A percentile compares a stretch with the other conserved stretches of the same genome.
Evolutionary conservation across 2,888 invertebrate species (phyloP).

Genomic region (Stictocephala bisonia): DNA sequence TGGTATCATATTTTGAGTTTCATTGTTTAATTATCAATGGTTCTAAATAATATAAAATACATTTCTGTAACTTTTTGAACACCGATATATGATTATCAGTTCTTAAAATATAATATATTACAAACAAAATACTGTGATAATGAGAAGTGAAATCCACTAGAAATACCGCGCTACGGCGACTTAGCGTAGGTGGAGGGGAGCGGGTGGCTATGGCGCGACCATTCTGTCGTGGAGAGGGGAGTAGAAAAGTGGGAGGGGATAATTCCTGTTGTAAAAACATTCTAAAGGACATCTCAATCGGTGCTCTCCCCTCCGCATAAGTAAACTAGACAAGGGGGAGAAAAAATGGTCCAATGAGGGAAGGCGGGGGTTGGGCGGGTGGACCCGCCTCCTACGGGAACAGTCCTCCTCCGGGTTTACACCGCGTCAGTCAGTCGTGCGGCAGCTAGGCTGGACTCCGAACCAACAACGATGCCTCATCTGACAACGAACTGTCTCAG

Average conservation of each 20-base stretch:
- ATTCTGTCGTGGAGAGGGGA: slow-evolving; percentile 24
- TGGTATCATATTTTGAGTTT: too few species aligned
- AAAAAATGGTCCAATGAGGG: slow-evolving; percentile 37
- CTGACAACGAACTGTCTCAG: slow-evolving; percentile 12
- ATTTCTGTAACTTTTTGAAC: too few species aligned
- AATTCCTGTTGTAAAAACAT: slow-evolving; percentile 49
- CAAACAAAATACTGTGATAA: too few species aligned
- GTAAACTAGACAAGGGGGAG: slow-evolving; percentile 40
- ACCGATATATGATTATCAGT: too few species aligned
- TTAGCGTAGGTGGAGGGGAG: slow-evolving; percentile 20
- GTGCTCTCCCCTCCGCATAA: slow-evolving; percentile 35
- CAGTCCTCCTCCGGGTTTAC: slow-evolving; percentile 17
- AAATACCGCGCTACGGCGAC: slow-evolving; percentile 22
- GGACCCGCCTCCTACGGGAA: neutral
- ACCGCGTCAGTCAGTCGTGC: slow-evolving; percentile 19
- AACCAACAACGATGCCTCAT: too few species aligned
- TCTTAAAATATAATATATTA: too few species aligned
- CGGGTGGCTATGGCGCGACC: too few species aligned
- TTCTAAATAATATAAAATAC: too few species aligned
- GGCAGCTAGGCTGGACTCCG: slow-evolving; percentile 2
- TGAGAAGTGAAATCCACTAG: slow-evolving; percentile 14
- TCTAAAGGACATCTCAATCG: slow-evolving; percentile 48
- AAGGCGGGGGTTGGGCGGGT: slow-evolving; percentile 6
- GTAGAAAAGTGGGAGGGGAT: slow-evolving; percentile 51
- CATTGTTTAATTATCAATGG: too few species aligned